Evolutionary conservation across 2,797 vertebrate genomes (phyloP).

Genomic region (Rhyacichthys aspro): DNA sequence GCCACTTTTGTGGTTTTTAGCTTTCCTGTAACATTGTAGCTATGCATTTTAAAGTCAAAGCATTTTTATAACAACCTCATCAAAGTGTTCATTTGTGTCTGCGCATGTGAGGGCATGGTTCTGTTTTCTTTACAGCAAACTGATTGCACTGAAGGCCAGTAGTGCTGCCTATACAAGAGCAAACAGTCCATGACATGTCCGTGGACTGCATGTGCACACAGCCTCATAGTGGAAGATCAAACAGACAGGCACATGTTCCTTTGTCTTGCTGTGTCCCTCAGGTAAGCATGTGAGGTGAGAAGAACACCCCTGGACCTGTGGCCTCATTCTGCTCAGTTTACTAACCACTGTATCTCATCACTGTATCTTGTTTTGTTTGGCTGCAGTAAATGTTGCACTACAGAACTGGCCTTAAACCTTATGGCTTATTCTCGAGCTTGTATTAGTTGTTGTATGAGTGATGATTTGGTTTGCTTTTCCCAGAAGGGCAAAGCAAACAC

Average conservation of each 20-base stretch:
- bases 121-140: too few relatives aligned
- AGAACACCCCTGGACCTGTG: conserved; percentile 48
- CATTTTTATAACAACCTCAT: too few relatives aligned
- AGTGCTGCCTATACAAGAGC: conserved; percentile 39
- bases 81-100: too few relatives aligned
- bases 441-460: conserved; percentile 48
- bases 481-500: conserved; percentile 74
- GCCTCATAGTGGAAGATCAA: conserved; percentile 55
- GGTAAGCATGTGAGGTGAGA: conserved; percentile 54
- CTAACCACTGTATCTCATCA: conserved; percentile 36
- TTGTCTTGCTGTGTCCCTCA: conserved; percentile 58
- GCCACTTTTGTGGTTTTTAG: too few relatives aligned
- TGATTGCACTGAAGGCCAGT: conserved; percentile 35
- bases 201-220: conserved; percentile 52
- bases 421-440: conserved; percentile 44
- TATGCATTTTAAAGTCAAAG: too few relatives aligned
- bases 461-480: conserved; percentile 58
- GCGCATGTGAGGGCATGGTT: too few relatives aligned
- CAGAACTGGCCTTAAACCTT: conserved; percentile 49
- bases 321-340: conserved; percentile 64
- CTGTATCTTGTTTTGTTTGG: conserved; percentile 53
- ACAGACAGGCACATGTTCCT: conserved; percentile 61
- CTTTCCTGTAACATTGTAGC: too few relatives aligned
- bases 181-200: conserved; percentile 55
- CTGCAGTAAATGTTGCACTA: conserved; percentile 55